Evolutionary conservation across 2,888 invertebrate species (phyloP), one percentile per base, ranked within the genome.

Genomic region (Drosophila merina): DNA sequence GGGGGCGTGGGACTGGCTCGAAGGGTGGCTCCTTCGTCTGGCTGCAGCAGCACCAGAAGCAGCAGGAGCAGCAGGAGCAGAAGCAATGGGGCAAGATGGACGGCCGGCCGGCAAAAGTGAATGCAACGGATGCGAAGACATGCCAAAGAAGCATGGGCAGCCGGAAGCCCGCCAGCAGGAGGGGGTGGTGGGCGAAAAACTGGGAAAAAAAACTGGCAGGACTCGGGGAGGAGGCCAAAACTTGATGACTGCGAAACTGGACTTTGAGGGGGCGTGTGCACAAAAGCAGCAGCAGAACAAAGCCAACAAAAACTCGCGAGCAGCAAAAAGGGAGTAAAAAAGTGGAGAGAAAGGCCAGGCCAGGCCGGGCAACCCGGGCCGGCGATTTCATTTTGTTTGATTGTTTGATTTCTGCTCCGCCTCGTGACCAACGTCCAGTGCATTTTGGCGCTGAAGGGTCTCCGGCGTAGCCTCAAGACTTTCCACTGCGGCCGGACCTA

Each of bases 121-220:
- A 78, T 84, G 88, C 86, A 88, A 79, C 88, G 84, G 84, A 88
- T 78, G 89, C 82, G 88, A 88, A 88, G 88, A 88, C 82, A 88
- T 88, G 81, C 75, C 86, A 86, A 83, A 88, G 77, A 84, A 88
- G 74, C 86, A 62, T 84, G 86, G 86, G 80, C 74, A 57, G 69
- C 54, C 80, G 81, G 82, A 86, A 77, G 81, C 72, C 50, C 44
- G 72, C 75, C 42, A 40, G 52, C 30, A 44, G 20, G 42, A 5
- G 44, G 44, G 44, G 44, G 44, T 2, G 20, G 5, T 9, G 4
- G 5, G 14, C 10, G 20, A 44, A 4, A 38, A 12, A 12, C 4
- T 12, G 9, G 12, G 3, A 8, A 42, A n/a, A 36, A 36, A n/a
- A 36, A n/a, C 12, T 26, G 52, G 44, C 14, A 14, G 10, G n/a